phyloP scores from a whole-genome alignment of 1,140 invertebrate species.

The Macrostomum lignano region DNA sequence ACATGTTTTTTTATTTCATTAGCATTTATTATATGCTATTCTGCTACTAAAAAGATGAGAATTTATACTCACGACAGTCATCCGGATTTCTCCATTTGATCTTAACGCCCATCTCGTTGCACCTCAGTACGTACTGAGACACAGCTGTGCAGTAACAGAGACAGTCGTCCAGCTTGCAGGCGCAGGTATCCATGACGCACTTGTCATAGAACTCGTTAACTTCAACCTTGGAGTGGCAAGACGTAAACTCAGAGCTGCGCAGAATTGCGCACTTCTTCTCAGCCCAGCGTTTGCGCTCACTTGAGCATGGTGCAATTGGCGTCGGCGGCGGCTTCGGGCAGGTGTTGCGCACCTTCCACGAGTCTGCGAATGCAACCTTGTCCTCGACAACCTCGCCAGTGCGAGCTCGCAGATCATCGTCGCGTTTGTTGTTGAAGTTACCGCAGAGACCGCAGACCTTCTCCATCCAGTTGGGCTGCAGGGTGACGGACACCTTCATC shows the following conservation, averaged over 20 bases:
- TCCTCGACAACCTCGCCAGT: constrained; percentile 40
- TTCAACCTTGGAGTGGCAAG: constrained; percentile 48
- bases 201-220: constrained; percentile 36
- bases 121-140: constrained; percentile 3
- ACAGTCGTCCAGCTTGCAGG: not conserved
- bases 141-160: not conserved
- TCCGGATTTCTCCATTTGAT: constrained; percentile 5
- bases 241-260: constrained; percentile 39
- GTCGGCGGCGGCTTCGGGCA: constrained; percentile 34
- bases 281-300: constrained; percentile 43
- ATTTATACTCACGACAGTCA: not conserved
- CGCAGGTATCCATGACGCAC: constrained; percentile 7
- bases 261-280: constrained; percentile 41
- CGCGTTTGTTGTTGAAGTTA: constrained; percentile 53
- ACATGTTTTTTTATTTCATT: too few relatives aligned
- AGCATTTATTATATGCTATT: too few relatives aligned
- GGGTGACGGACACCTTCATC: constrained; percentile 12
- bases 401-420: constrained; percentile 57
- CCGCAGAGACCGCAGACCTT: constrained; percentile 46
- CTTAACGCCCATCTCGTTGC: constrained; percentile 1
- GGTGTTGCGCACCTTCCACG: constrained; percentile 49
- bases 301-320: constrained; percentile 22
- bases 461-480: constrained; percentile 39
- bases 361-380: constrained; percentile 48
- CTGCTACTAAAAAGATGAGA: too few relatives aligned